Evolutionary conservation across 1,140 invertebrate species (phyloP).

Genomic region (Panulirus ornatus): DNA sequence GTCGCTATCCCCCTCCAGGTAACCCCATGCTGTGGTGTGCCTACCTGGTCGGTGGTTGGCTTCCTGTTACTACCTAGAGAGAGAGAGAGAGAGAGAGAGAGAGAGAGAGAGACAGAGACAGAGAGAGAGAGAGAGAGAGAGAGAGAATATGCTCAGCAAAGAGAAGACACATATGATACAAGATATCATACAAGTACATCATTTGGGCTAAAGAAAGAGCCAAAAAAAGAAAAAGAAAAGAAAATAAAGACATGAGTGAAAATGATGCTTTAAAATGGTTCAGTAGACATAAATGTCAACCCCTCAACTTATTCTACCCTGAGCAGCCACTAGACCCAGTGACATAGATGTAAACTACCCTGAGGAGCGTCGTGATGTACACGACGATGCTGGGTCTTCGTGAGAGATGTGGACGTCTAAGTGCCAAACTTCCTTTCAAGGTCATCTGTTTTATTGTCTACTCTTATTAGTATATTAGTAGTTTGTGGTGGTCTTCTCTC

Average conservation of each 20-base stretch:
- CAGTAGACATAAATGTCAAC: not conserved
- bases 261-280: not conserved
- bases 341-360: too few species aligned
- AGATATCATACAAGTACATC: conserved; percentile 10
- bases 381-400: too few species aligned
- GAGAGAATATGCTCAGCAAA: not conserved
- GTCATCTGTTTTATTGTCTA: too few species aligned
- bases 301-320: not conserved
- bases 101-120: conserved; percentile 9
- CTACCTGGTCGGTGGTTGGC: too few species aligned
- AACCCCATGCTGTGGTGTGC: too few species aligned
- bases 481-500: not conserved
- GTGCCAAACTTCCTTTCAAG: too few species aligned
- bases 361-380: too few species aligned
- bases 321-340: not conserved
- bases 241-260: not conserved
- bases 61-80: not conserved
- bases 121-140: conserved; percentile 20
- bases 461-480: too few species aligned
- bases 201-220: not conserved
- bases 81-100: not conserved
- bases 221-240: not conserved
- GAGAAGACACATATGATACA: not conserved
- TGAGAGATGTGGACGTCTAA: too few species aligned
- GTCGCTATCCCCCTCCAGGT: too few species aligned